Conservation (phyloP, 2,888 invertebrate species). For the Polia nebulosa region DNA sequence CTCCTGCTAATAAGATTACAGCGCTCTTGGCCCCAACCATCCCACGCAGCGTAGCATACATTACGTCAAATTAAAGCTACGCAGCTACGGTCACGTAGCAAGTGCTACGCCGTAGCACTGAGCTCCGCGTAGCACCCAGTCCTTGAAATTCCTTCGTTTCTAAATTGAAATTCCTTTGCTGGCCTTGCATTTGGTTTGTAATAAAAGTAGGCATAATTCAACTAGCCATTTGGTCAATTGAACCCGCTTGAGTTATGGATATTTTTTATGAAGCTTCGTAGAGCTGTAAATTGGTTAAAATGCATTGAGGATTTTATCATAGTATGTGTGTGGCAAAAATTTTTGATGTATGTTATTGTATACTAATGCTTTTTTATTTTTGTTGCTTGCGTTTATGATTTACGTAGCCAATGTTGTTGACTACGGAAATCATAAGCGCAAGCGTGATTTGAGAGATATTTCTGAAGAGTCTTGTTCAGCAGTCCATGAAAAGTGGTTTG, state of each 20-base stretch:
- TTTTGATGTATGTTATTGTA: too few relatives aligned
- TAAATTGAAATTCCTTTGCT: constrained; percentile 62
- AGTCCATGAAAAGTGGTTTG: too few relatives aligned
- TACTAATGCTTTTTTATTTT: too few relatives aligned
- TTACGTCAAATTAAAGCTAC: constrained; percentile 46
- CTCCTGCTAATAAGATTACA: neutral
- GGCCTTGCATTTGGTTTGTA: constrained; percentile 24
- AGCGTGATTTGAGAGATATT: too few relatives aligned
- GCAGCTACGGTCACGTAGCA: constrained; percentile 58
- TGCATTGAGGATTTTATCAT: neutral
- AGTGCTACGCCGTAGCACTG: constrained; percentile 57
- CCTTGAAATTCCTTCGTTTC: constrained; percentile 48
- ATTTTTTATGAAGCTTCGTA: neutral
- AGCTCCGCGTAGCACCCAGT: constrained; percentile 20
- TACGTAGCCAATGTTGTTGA: too few relatives aligned
- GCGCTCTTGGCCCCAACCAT: neutral
- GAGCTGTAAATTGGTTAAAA: neutral
- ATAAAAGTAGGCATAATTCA: constrained; percentile 36
- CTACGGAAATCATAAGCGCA: too few relatives aligned
- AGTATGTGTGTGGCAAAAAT: too few relatives aligned
- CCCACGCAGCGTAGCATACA: constrained; percentile 37
- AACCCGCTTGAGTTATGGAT: neutral
- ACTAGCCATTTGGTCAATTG: neutral
- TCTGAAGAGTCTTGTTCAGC: too few relatives aligned
- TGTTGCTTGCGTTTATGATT: too few relatives aligned